Evolutionary conservation across 2,797 vertebrate species (phyloP).

Genomic region (Nasua narica): DNA sequence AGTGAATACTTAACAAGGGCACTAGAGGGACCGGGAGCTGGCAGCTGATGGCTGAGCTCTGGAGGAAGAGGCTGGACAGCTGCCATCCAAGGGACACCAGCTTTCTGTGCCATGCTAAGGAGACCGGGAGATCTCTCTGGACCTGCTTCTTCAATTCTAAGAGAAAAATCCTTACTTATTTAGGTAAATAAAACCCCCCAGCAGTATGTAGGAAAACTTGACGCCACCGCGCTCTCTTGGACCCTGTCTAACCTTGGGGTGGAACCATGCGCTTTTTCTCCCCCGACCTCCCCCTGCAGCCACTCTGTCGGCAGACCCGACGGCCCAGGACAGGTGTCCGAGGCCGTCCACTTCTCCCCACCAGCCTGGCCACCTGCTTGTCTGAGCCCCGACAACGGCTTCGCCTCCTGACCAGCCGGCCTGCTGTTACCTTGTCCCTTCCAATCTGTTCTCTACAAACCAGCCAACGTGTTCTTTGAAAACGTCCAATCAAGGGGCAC

Average conservation of each 20-base stretch:
- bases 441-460: background rate
- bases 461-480: background rate
- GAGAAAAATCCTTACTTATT: background rate
- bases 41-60: background rate
- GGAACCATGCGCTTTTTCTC: background rate
- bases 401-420: background rate
- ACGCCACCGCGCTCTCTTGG: background rate
- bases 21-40: background rate
- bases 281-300: no score
- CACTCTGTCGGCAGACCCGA: background rate
- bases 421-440: background rate
- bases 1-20: constrained; percentile 9
- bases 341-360: rapidly evolving
- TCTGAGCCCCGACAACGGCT: background rate
- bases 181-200: background rate
- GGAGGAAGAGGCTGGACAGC: background rate
- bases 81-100: background rate
- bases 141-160: background rate
- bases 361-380: background rate
- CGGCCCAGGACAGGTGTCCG: rapidly evolving
- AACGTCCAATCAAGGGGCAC: background rate
- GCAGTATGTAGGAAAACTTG: background rate
- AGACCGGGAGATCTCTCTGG: background rate
- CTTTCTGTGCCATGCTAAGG: background rate
- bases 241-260: background rate